Evolutionary conservation across 2,888 invertebrate species (phyloP).

Genomic region (Epirrhoe tristata): DNA sequence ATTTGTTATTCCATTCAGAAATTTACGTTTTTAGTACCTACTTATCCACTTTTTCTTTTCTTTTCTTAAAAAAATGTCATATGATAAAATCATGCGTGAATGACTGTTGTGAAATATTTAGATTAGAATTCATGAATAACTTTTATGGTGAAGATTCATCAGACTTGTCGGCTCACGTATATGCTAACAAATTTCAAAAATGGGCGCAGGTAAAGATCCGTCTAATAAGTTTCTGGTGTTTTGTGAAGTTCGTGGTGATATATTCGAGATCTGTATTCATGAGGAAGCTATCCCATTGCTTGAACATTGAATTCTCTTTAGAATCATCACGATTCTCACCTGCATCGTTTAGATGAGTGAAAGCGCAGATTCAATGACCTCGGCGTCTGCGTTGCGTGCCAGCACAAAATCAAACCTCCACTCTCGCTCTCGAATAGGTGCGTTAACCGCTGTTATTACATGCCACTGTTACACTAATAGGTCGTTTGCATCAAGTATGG

Average conservation of each 20-base stretch:
- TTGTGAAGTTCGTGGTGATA: background rate
- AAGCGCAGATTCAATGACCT: slow-evolving; percentile 73
- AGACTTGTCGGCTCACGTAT: background rate
- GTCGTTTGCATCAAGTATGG: background rate
- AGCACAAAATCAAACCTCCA: slow-evolving; percentile 76
- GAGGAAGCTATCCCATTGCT: slow-evolving; percentile 19
- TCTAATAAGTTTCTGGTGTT: background rate
- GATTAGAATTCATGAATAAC: background rate
- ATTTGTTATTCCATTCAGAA: background rate
- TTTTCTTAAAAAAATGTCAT: no score
- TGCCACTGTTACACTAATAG: slow-evolving; percentile 50
- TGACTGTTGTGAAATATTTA: background rate
- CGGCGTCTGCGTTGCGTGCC: slow-evolving; percentile 68
- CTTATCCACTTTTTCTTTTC: no score
- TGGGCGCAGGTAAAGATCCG: background rate
- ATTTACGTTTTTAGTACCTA: no score
- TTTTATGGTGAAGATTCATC: background rate
- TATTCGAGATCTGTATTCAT: background rate
- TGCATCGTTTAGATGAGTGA: slow-evolving; percentile 53
- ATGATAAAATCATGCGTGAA: no score
- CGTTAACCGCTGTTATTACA: slow-evolving; percentile 66
- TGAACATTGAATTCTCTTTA: slow-evolving; percentile 22
- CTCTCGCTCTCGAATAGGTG: slow-evolving; percentile 73
- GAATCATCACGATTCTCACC: slow-evolving; percentile 11
- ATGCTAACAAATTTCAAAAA: no score